Evolutionary conservation across 1,140 invertebrate genomes (phyloP).

Genomic region (Zaprionus gabonicus): DNA sequence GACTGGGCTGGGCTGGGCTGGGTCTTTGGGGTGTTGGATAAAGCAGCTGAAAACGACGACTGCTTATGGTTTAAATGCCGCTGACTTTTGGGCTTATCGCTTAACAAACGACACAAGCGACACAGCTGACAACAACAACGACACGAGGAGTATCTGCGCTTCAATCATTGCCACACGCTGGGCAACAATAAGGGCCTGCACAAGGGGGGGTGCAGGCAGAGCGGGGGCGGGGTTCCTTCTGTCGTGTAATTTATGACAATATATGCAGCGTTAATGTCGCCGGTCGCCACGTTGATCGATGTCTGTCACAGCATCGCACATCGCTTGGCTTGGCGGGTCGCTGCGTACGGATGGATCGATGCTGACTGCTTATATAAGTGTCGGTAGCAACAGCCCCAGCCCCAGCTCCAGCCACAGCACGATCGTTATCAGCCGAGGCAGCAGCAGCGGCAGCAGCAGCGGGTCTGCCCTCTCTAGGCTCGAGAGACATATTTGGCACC

Average conservation of each 20-base stretch:
- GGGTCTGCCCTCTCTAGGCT: slow-evolving; percentile 35
- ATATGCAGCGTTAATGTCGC: slow-evolving; percentile 83
- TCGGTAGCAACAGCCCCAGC: slow-evolving; percentile 51
- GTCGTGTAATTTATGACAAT: slow-evolving; percentile 82
- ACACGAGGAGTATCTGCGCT: slow-evolving; percentile 23
- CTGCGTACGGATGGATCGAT: slow-evolving; percentile 41
- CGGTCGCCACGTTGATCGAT: slow-evolving; percentile 75
- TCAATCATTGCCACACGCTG: slow-evolving; percentile 50
- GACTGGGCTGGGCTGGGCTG: slow-evolving; percentile 19
- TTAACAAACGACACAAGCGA: slow-evolving; percentile 47
- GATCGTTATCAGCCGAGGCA: slow-evolving; percentile 65
- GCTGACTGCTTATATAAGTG: slow-evolving; percentile 78
- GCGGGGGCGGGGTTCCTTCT: slow-evolving; percentile 19
- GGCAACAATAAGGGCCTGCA: slow-evolving; percentile 47
- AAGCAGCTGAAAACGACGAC: slow-evolving; percentile 31
- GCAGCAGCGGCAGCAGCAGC: not conserved
- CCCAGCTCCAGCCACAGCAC: not conserved
- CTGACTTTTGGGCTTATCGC: slow-evolving; percentile 68
- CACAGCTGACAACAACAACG: slow-evolving; percentile 42
- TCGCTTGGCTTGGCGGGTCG: not conserved
- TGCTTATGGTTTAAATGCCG: slow-evolving; percentile 76
- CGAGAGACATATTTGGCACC: slow-evolving; percentile 71
- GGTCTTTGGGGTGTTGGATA: slow-evolving; percentile 71
- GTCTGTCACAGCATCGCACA: slow-evolving; percentile 63
- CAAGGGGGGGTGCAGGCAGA: slow-evolving; percentile 3